These are phyloP conservation scores for Pristionchus entomophagus DNA, from an alignment of 2,888 invertebrate species.

Conservation along the genomic window DNA sequence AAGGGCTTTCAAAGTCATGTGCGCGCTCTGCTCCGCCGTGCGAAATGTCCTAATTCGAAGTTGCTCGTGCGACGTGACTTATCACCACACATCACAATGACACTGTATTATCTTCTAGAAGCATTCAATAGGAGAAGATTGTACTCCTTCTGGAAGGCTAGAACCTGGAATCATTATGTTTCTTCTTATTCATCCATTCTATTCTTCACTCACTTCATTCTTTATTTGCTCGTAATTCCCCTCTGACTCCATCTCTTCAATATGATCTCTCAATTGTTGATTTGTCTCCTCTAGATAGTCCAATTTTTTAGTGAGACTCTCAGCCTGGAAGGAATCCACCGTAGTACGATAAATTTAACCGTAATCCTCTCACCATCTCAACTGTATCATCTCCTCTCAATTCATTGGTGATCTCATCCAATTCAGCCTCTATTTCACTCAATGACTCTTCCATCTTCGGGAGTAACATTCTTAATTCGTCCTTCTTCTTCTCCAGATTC, in stretches of 20 bases:
- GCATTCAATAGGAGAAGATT: not conserved
- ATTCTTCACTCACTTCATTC: conserved; percentile 54
- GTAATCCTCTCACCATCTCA: conserved; percentile 21
- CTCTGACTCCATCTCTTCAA: conserved; percentile 55
- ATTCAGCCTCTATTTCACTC: conserved; percentile 32
- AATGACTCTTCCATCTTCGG: conserved; percentile 8
- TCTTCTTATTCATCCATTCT: not conserved
- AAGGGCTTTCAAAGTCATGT: too few species aligned
- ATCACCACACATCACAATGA: too few species aligned
- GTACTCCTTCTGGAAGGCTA: conserved; percentile 17
- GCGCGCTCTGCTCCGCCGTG: too few species aligned
- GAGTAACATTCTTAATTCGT: not conserved
- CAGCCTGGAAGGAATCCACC: conserved; percentile 47
- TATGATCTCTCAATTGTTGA: conserved; percentile 49
- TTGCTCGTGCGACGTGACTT: too few species aligned
- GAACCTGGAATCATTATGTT: conserved; percentile 31
- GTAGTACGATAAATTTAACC: conserved; percentile 43
- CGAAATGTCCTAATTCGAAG: too few species aligned
- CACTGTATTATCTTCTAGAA: conserved; percentile 17
- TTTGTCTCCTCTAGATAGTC: conserved; percentile 52
- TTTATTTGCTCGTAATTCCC: conserved; percentile 60
- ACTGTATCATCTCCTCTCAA: conserved; percentile 37
- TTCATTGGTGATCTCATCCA: conserved; percentile 31
- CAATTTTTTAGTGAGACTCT: conserved; percentile 52
- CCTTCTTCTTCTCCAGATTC: conserved; percentile 35